Conservation (phyloP, 2,113 vertebrate genomes). For the Pandion haliaetus region DNA sequence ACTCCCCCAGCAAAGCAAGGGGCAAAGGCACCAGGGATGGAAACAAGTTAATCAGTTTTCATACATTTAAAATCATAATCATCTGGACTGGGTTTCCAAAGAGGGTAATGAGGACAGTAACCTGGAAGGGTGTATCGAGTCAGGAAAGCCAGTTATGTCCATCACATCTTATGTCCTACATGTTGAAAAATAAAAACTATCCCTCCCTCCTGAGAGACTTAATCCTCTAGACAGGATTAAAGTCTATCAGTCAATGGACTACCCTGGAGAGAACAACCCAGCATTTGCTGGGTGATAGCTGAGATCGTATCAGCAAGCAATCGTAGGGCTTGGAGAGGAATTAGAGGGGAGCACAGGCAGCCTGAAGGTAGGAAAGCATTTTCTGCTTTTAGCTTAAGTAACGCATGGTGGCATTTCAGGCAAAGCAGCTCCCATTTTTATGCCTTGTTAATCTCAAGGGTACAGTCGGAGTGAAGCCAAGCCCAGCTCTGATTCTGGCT, state of each 20-base stretch:
- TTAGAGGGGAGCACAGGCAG: not conserved
- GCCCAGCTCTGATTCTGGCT: not conserved
- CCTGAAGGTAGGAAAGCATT: not conserved
- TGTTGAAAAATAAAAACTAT: not conserved
- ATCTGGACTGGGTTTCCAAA: not conserved
- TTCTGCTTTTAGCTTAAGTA: not conserved
- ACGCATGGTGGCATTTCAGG: not conserved
- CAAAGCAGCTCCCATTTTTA: not conserved
- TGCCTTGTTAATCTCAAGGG: not conserved
- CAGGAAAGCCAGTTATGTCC: not conserved
- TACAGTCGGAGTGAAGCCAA: not conserved
- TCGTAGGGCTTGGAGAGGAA: not conserved
- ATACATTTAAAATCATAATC: not conserved
- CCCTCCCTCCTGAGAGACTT: not conserved
- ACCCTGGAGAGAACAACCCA: not conserved
- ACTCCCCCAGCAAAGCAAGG: not conserved
- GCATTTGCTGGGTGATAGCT: not conserved
- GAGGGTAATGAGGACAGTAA: not conserved
- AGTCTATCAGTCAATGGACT: not conserved
- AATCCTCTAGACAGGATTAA: slow-evolving; percentile 30
- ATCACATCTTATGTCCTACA: not conserved
- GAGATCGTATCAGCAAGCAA: not conserved
- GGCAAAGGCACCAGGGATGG: fast-evolving
- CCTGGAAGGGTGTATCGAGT: not conserved
- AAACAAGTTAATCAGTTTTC: not conserved